These are phyloP conservation scores for Colletes collaris DNA, from an alignment of 2,888 invertebrate genomes.

Conservation along the genomic window DNA sequence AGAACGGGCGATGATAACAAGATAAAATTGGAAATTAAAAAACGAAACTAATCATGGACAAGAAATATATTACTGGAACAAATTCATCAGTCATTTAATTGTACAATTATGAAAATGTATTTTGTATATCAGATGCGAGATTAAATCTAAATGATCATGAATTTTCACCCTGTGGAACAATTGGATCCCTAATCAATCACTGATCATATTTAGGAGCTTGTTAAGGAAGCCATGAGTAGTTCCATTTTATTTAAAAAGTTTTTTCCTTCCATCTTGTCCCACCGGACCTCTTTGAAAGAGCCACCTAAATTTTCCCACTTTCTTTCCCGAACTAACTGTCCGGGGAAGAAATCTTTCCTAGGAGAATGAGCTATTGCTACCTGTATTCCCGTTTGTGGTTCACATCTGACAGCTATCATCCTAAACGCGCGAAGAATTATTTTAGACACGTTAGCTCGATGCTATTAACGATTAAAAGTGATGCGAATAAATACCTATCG, in stretches of 20 bases:
- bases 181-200: constrained; percentile 43
- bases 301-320: constrained; percentile 98
- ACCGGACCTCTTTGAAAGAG: constrained; percentile 93
- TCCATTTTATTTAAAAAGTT: constrained; percentile 99
- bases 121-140: constrained; percentile 13
- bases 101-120: constrained; percentile 26
- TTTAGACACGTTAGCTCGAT: not conserved
- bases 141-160: constrained; percentile 35
- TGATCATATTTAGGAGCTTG: constrained; percentile 86
- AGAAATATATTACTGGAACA: constrained; percentile 6
- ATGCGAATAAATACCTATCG: constrained; percentile 83
- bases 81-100: constrained; percentile 17
- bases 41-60: constrained; percentile 40
- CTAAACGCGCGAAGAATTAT: constrained; percentile 77
- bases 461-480: not conserved
- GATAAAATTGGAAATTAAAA: not conserved
- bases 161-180: constrained; percentile 51
- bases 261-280: constrained; percentile 97
- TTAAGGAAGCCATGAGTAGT: constrained; percentile 95
- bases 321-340: constrained; percentile 93
- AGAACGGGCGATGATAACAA: not conserved
- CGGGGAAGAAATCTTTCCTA: constrained; percentile 93
- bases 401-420: constrained; percentile 95
- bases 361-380: constrained; percentile 96
- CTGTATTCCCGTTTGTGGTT: constrained; percentile 93